phyloP scores from a whole-genome alignment of 1,140 invertebrate species.

The Helicoverpa armigera region DNA sequence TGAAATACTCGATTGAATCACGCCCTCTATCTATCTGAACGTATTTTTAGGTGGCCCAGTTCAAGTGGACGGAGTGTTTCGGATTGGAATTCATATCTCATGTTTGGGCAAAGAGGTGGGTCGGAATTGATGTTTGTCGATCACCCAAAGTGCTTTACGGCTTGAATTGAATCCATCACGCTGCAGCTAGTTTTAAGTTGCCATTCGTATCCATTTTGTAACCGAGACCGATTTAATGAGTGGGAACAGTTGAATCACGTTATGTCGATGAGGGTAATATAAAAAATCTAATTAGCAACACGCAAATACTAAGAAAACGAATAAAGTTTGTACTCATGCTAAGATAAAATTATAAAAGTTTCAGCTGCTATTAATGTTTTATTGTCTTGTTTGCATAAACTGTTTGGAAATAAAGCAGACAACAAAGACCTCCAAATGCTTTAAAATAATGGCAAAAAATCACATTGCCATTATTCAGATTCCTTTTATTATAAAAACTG shows the following conservation, averaged over 20 bases:
- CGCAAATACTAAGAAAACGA: neutral
- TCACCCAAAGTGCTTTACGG: neutral
- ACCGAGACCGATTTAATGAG: neutral
- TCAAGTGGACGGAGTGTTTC: constrained; percentile 25
- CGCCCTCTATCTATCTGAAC: constrained; percentile 18
- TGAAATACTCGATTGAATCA: constrained; percentile 49
- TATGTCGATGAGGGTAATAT: neutral
- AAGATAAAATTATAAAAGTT: neutral
- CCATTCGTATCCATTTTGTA: no score
- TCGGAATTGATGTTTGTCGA: neutral
- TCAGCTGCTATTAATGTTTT: neutral
- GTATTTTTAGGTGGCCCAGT: constrained; percentile 44
- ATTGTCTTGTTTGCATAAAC: constrained; percentile 20
- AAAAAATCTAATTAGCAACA: constrained; percentile 4
- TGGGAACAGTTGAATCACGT: neutral
- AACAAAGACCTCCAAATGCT: constrained; percentile 37
- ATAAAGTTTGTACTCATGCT: neutral
- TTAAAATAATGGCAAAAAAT: constrained; percentile 34
- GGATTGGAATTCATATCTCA: constrained; percentile 17
- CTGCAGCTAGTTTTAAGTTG: no score
- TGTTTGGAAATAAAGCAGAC: constrained; percentile 22
- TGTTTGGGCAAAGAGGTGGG: constrained; percentile 14
- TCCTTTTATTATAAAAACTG: constrained; percentile 20
- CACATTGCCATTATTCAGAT: constrained; percentile 34
- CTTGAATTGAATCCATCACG: neutral